These are phyloP conservation scores for Candoia aspera DNA, from an alignment of 2,113 vertebrate species.

Conservation along the genomic window DNA sequence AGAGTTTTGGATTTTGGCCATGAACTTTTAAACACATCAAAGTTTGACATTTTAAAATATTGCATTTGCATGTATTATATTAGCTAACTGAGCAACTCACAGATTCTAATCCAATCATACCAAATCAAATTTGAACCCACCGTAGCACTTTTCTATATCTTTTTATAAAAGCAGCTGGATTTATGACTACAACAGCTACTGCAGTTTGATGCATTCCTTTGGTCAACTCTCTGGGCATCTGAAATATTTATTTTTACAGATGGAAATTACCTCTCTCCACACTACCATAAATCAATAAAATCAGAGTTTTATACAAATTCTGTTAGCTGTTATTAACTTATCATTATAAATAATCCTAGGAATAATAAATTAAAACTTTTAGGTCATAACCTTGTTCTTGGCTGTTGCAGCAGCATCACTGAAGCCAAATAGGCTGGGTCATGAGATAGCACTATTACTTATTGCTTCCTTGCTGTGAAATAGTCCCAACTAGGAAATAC, in stretches of 20 bases:
- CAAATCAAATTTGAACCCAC: background rate
- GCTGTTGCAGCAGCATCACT: background rate
- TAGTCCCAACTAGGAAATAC: background rate
- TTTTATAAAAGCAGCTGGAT: background rate
- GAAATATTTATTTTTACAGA: background rate
- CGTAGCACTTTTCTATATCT: background rate
- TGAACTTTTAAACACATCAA: background rate
- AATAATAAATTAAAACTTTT: background rate
- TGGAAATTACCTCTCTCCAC: background rate
- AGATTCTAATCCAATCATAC: background rate
- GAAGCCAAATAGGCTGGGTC: background rate
- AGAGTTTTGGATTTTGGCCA: background rate
- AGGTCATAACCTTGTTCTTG: background rate
- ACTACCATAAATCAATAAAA: background rate
- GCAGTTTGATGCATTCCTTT: background rate
- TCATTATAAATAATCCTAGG: background rate
- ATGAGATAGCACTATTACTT: background rate
- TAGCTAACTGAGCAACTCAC: background rate
- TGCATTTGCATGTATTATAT: background rate
- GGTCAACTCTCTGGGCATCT: background rate
- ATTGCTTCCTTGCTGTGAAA: background rate
- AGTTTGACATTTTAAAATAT: constrained; percentile 35
- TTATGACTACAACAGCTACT: background rate
- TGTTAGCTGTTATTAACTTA: background rate
- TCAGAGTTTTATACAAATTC: background rate